These are phyloP conservation scores for Eclectus roratus DNA, from an alignment of 2,113 vertebrate genomes.

Conservation along the genomic window DNA sequence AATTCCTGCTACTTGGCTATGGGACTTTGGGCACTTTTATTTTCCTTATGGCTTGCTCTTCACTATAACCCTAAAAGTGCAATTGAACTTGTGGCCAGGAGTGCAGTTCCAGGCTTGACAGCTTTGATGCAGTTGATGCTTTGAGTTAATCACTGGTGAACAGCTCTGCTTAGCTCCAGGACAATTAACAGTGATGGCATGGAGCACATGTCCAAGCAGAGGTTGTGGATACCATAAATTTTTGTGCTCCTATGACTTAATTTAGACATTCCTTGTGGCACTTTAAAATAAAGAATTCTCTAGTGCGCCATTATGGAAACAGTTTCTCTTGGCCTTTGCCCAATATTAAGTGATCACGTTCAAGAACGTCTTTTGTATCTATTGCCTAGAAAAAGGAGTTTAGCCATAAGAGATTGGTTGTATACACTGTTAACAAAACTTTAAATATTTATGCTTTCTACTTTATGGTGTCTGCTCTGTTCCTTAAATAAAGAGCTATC, in stretches of 20 bases:
- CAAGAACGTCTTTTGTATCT: background rate
- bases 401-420: background rate
- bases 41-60: background rate
- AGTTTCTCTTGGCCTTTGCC: background rate
- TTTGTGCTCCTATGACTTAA: background rate
- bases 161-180: background rate
- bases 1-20: background rate
- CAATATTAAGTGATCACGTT: background rate
- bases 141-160: background rate
- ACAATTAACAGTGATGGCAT: background rate
- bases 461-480: background rate
- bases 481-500: constrained; percentile 31
- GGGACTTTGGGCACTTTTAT: background rate
- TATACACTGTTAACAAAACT: background rate
- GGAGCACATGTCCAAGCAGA: background rate
- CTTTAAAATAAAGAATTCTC: background rate
- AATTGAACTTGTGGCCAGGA: background rate
- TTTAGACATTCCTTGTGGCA: background rate
- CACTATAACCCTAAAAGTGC: background rate
- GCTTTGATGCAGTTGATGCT: background rate
- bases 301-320: background rate
- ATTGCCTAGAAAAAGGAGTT: background rate
- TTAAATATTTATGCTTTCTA: constrained; percentile 39
- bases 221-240: background rate
- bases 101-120: background rate